These are phyloP conservation scores for Gavia stellata DNA, from an alignment of 2,113 vertebrate genomes.

Conservation along the genomic window DNA sequence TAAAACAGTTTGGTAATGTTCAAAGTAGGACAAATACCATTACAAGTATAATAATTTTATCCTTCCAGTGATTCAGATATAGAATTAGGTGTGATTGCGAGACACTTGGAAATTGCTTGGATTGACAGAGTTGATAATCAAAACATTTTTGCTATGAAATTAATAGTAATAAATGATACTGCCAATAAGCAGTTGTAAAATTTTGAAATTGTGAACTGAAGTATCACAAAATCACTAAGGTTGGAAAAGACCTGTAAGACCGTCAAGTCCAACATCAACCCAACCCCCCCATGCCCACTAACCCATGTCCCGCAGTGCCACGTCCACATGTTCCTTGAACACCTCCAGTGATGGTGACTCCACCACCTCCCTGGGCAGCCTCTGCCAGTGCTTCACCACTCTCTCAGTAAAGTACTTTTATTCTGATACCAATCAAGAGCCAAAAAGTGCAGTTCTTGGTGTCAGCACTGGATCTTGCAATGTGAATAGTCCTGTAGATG, in stretches of 20 bases:
- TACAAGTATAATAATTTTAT: conserved; percentile 41
- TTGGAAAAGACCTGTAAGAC: no score
- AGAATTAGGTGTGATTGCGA: conserved; percentile 36
- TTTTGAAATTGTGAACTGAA: not conserved
- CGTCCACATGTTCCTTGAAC: no score
- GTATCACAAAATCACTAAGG: no score
- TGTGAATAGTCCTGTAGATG: not conserved
- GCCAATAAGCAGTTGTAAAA: not conserved
- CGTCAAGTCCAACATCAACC: no score
- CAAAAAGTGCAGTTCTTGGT: not conserved
- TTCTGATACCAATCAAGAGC: not conserved
- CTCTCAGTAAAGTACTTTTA: no score
- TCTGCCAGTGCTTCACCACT: no score
- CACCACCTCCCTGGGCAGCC: no score
- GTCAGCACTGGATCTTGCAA: not conserved
- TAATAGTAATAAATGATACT: not conserved
- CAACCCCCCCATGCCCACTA: no score
- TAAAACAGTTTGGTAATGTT: conserved; percentile 66
- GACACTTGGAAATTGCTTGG: conserved; percentile 20
- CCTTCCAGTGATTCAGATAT: conserved; percentile 8
- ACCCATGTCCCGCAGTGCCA: no score
- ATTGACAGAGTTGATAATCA: not conserved
- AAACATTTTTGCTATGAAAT: not conserved
- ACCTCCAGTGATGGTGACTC: no score
- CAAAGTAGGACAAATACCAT: conserved; percentile 63